Base-by-base conservation (phyloP, 2,113 vertebrate species). In the Chionodraco myersi region DNA sequence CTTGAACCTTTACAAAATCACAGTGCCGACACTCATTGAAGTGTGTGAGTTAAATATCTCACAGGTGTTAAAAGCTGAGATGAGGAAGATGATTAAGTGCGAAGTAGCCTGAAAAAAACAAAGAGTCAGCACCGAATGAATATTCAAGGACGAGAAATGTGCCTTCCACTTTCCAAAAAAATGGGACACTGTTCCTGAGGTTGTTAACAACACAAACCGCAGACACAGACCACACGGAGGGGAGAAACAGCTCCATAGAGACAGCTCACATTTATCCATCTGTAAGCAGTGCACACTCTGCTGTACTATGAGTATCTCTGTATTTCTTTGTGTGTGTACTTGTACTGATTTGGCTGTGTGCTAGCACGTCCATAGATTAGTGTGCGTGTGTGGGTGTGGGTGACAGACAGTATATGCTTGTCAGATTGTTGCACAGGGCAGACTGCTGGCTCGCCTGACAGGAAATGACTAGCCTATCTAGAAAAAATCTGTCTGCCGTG, bases 381-480 rank as follows among this genome's bases (percentile, higher is more conserved):
- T 49, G 52, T 66, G 44, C 18, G 21, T 58, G 60, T 59, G 54
- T 41, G 52, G 48, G 53, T 57, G 21, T 21, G n/a, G 49, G 66
- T 45, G 48, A 63, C 66, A 74, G 86, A 73, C 60, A 66, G 78
- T 75, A 66, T 63, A 56, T 77, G 57, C 73, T 79, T 86, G 90
- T 90, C 86, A 89, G 85, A 90, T 85, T 86, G 80, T 86, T 89
- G 86, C 74, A 68, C 72, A 57, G 73, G 72, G 78, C 67, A 64
- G 67, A 83, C 67, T 56, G 73, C 74, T 80, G 59, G 60, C 79
- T 79, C 71, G 15, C 81, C 69, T 62, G 79, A 90, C 80, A 56
- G 79, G 80, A 87, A 84, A 87, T 82, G 88, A 89, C 77, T 44
- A 69, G 59, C 88, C 88, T 84, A 86, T 93, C 87, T 84, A 79